These are phyloP conservation scores for Creontiades dilutus DNA, from an alignment of 2,888 invertebrate species.

Conservation along the genomic window DNA sequence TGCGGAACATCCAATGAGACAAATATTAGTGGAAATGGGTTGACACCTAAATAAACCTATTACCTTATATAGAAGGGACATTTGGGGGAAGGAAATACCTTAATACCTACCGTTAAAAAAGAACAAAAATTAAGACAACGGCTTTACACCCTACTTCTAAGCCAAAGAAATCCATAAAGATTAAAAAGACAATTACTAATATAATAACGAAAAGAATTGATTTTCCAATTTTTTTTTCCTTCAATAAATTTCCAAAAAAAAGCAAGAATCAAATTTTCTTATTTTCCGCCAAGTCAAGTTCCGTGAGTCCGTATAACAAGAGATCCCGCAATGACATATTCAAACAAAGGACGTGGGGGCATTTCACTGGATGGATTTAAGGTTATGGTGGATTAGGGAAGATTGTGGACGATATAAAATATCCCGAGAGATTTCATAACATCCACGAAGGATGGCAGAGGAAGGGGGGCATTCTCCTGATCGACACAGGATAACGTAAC, in stretches of 20 bases:
- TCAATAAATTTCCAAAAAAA: constrained; percentile 19
- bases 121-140: constrained; percentile 40
- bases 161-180: constrained; percentile 47
- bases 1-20: background rate
- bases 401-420: too few species aligned
- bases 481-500: constrained; percentile 47
- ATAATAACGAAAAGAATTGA: background rate
- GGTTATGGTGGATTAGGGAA: background rate
- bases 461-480: background rate
- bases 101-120: constrained; percentile 46
- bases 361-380: background rate
- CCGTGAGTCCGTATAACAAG: constrained; percentile 53
- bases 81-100: background rate
- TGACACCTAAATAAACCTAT: constrained; percentile 29
- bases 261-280: background rate
- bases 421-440: background rate
- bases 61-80: background rate
- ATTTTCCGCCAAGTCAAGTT: constrained; percentile 56
- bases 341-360: background rate
- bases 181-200: background rate
- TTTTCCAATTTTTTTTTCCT: constrained; percentile 14
- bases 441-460: background rate
- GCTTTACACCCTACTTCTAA: constrained; percentile 31
- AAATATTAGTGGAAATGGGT: constrained; percentile 14
- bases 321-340: constrained; percentile 58